phyloP scores from a whole-genome alignment of 2,888 invertebrate species.

The Lasioglossum vierecki region DNA sequence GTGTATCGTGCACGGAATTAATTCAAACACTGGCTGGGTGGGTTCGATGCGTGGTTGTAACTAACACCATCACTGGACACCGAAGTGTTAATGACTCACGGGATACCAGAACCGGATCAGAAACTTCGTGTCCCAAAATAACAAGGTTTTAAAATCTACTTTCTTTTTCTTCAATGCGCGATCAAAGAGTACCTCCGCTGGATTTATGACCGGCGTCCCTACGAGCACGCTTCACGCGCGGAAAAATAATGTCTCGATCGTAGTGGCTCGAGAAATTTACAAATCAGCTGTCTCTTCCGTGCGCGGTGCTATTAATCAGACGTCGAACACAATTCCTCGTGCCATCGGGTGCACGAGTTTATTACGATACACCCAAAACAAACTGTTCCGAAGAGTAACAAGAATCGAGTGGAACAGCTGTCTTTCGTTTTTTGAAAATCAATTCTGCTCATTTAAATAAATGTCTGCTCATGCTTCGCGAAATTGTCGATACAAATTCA shows the following conservation, averaged over 20 bases:
- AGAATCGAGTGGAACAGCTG: background rate
- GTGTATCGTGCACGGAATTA: background rate
- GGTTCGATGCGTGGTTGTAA: background rate
- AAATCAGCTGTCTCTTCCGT: background rate
- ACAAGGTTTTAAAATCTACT: constrained; percentile 19
- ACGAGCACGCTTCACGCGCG: background rate
- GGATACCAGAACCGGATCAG: constrained; percentile 14
- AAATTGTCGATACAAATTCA: too few relatives aligned
- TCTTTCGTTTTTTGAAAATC: background rate
- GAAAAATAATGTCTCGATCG: constrained; percentile 1
- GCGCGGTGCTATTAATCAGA: background rate
- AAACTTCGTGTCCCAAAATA: constrained; percentile 11
- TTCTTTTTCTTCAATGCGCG: constrained; percentile 1
- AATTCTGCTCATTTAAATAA: background rate
- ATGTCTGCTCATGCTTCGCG: too few relatives aligned
- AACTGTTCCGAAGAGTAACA: background rate
- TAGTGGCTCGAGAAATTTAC: background rate
- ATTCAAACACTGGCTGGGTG: constrained; percentile 3
- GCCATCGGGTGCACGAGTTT: background rate
- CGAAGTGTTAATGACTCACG: constrained; percentile 16
- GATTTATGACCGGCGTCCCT: constrained; percentile 3
- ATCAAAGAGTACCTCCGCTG: background rate
- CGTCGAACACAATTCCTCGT: background rate
- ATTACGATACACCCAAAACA: background rate
- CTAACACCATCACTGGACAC: background rate